Evolutionary conservation across 2,113 vertebrate species (phyloP).

Genomic region (Cettia cetti): DNA sequence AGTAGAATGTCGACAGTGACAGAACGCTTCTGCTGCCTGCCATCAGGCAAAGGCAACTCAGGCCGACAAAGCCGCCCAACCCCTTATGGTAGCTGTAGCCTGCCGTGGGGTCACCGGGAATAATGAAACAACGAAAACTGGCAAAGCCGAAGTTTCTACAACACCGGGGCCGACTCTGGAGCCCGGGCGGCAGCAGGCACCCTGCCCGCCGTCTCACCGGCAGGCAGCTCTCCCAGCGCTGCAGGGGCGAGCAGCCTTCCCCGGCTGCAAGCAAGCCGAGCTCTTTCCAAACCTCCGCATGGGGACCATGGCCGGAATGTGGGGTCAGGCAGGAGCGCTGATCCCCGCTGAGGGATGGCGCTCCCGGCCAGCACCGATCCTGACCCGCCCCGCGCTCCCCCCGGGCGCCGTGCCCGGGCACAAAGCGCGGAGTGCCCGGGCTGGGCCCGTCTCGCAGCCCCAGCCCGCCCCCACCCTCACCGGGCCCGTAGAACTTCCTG

Average conservation of each 20-base stretch:
- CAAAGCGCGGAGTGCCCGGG: neutral
- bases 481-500: neutral
- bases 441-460: neutral
- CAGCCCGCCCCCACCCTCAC: neutral
- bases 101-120: neutral
- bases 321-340: neutral
- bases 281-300: neutral
- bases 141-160: neutral
- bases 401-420: neutral
- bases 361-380: neutral
- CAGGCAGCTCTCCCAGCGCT: neutral
- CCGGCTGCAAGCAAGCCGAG: neutral
- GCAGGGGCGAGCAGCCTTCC: neutral
- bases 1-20: neutral
- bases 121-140: neutral
- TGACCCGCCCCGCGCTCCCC: neutral
- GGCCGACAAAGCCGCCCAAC: neutral
- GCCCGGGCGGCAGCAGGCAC: neutral
- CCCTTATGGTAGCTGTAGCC: rapidly evolving
- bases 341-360: neutral
- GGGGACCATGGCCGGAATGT: neutral
- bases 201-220: neutral
- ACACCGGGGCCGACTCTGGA: neutral
- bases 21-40: neutral
- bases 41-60: neutral